phyloP scores from a whole-genome alignment of 2,797 vertebrate species.

The Rhinella marina region DNA sequence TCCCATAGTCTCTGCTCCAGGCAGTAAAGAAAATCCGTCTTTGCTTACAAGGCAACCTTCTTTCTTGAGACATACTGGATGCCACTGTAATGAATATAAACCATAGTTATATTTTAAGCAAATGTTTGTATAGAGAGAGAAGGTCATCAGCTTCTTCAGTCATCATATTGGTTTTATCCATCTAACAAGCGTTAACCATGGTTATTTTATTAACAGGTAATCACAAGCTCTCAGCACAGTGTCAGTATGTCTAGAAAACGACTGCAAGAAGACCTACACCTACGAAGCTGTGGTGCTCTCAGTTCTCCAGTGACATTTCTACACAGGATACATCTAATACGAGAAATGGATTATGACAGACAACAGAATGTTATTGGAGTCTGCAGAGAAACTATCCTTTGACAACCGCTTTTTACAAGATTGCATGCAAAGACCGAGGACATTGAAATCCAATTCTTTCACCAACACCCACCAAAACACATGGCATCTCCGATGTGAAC shows the following conservation, averaged over 20 bases:
- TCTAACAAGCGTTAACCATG: neutral
- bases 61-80: too few relatives aligned
- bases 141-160: neutral
- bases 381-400: slow-evolving; percentile 89
- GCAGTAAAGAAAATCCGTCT: too few relatives aligned
- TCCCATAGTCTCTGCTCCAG: too few relatives aligned
- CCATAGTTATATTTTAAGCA: neutral
- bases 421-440: slow-evolving; percentile 25
- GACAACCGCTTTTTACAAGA: slow-evolving; percentile 65
- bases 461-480: slow-evolving; percentile 62
- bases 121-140: neutral
- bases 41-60: too few relatives aligned
- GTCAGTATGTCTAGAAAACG: slow-evolving; percentile 75
- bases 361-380: slow-evolving; percentile 78
- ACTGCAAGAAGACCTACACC: slow-evolving; percentile 81
- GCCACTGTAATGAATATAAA: too few relatives aligned
- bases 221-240: slow-evolving; percentile 77
- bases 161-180: neutral
- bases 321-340: slow-evolving; percentile 69
- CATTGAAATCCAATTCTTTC: slow-evolving; percentile 32
- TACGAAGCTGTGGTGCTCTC: slow-evolving; percentile 85
- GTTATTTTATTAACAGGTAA: slow-evolving; percentile 72
- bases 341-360: slow-evolving; percentile 69
- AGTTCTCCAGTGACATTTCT: slow-evolving; percentile 74
- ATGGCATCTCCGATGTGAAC: slow-evolving; percentile 60